These are phyloP conservation scores for Diadophis punctatus DNA, from an alignment of 2,113 vertebrate genomes.

Conservation along the genomic window DNA sequence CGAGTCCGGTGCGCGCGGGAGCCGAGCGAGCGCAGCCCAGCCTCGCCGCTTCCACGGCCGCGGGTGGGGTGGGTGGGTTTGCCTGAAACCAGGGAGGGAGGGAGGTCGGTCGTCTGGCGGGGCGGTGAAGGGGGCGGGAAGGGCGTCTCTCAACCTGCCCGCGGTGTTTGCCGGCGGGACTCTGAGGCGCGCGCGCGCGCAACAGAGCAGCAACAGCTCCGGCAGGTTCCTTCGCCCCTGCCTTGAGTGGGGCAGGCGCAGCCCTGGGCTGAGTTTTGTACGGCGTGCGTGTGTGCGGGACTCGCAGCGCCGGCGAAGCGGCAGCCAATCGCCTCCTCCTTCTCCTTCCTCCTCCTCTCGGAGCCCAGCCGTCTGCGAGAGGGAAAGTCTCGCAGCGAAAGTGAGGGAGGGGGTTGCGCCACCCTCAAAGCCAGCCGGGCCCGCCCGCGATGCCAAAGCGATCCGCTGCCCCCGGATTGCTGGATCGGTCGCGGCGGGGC, in stretches of 20 bases:
- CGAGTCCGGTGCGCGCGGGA: not conserved
- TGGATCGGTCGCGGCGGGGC: not conserved
- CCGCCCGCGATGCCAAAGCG: not conserved
- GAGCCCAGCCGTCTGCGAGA: not conserved
- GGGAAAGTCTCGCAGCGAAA: not conserved
- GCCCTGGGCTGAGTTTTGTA: slow-evolving; percentile 7
- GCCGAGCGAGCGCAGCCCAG: not conserved
- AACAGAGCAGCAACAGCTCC: not conserved
- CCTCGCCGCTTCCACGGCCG: not conserved
- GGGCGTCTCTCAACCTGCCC: not conserved
- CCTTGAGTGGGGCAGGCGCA: not conserved
- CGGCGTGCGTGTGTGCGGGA: not conserved
- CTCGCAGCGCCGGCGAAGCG: slow-evolving; percentile 9
- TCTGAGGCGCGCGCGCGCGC: not conserved
- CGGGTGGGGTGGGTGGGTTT: not conserved
- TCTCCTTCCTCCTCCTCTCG: slow-evolving; percentile 43
- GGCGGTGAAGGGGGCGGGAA: too few relatives aligned
- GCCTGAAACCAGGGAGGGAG: too few relatives aligned
- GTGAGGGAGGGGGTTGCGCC: not conserved
- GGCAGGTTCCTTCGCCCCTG: not conserved
- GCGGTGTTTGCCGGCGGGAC: not conserved
- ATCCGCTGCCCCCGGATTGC: not conserved
- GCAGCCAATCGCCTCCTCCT: slow-evolving; percentile 61
- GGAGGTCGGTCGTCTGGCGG: not conserved
- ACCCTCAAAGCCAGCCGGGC: not conserved